These are phyloP conservation scores for Chelonoidis abingdonii DNA, from an alignment of 2,113 vertebrate species.

Conservation along the genomic window DNA sequence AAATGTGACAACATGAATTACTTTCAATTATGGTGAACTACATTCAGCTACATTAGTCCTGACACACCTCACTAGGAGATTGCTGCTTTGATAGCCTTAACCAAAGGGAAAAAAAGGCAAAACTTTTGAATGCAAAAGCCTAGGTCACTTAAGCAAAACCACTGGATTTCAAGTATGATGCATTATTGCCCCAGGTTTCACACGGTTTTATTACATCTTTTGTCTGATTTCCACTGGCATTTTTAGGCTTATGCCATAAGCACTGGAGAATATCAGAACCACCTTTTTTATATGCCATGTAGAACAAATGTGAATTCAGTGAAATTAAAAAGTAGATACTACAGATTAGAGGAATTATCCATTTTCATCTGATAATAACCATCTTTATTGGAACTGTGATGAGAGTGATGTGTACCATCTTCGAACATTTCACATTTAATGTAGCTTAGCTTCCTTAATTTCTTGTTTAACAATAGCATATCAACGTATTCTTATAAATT, in stretches of 20 bases:
- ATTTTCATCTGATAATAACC: background rate
- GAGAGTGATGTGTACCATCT: background rate
- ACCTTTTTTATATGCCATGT: slow-evolving; percentile 17
- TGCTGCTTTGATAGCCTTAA: slow-evolving; percentile 57
- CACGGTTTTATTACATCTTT: slow-evolving; percentile 2
- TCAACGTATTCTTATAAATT: slow-evolving; percentile 30
- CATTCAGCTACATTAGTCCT: slow-evolving; percentile 63
- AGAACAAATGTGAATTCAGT: slow-evolving; percentile 17
- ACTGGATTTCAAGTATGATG: fast-evolving
- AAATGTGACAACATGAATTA: slow-evolving; percentile 82
- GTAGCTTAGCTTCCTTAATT: background rate
- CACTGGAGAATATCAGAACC: background rate
- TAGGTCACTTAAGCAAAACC: background rate
- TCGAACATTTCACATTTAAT: background rate
- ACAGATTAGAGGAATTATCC: background rate
- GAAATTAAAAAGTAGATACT: background rate
- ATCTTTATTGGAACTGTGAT: background rate
- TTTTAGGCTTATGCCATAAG: slow-evolving; percentile 29
- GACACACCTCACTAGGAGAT: slow-evolving; percentile 68
- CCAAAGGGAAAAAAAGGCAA: background rate
- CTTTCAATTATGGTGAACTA: slow-evolving; percentile 78
- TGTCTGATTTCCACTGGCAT: slow-evolving; percentile 35
- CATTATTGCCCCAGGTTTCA: slow-evolving; percentile 24
- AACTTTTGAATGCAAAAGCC: slow-evolving; percentile 12
- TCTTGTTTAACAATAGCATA: background rate